Evolutionary conservation across 2,797 vertebrate species (phyloP).

Genomic region (Loris lydekkerianus): DNA sequence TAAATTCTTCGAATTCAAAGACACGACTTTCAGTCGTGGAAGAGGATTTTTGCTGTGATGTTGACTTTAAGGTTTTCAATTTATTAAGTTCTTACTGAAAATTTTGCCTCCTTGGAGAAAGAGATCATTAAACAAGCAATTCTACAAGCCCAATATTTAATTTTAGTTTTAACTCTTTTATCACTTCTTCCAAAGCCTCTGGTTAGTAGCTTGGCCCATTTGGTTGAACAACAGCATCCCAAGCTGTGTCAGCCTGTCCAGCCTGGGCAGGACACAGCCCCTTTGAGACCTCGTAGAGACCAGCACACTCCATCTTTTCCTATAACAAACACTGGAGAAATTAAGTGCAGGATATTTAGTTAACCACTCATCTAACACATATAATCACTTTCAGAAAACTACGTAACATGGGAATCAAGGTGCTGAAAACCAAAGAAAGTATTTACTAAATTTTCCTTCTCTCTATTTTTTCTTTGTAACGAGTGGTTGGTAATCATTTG

Average conservation of each 20-base stretch:
- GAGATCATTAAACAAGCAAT: neutral
- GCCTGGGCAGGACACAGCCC: neutral
- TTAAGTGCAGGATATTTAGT: neutral
- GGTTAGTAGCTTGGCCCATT: neutral
- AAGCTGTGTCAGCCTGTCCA: neutral
- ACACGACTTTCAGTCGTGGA: neutral
- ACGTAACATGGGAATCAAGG: neutral
- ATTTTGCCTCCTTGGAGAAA: neutral
- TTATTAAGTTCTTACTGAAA: conserved; percentile 21
- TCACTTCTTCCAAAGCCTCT: neutral
- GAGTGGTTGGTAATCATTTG: neutral
- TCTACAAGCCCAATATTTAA: neutral
- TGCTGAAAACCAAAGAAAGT: neutral
- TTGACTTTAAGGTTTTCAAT: conserved; percentile 8
- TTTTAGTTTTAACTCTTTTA: conserved; percentile 24
- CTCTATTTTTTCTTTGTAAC: neutral
- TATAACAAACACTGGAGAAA: neutral
- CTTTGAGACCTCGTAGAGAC: neutral
- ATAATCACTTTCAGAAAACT: conserved; percentile 51
- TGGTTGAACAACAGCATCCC: neutral
- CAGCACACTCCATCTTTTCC: neutral
- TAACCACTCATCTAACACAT: neutral
- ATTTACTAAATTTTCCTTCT: neutral
- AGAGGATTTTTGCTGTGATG: neutral
- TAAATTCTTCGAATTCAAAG: neutral